Evolutionary conservation across 2,797 vertebrate genomes (phyloP).

Genomic region (Sebastes hubbsi): DNA sequence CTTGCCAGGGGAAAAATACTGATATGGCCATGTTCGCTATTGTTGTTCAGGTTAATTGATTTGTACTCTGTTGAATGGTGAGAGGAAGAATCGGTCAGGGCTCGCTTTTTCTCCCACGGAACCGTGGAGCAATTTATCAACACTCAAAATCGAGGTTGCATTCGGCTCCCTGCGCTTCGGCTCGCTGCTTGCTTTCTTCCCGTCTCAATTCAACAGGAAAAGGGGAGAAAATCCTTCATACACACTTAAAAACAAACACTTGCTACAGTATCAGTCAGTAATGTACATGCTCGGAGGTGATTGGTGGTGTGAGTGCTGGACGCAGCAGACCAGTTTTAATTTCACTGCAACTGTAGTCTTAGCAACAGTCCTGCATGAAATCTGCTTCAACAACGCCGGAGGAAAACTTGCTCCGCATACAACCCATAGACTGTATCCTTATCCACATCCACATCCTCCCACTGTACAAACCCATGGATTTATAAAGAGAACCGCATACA

Average conservation of each 20-base stretch:
- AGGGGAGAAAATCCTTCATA: neutral
- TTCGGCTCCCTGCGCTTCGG: neutral
- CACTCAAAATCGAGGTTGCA: slow-evolving; percentile 27
- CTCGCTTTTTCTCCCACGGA: neutral
- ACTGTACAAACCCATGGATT: too few relatives aligned
- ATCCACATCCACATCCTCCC: too few relatives aligned
- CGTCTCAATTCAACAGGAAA: neutral
- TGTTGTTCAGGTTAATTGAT: slow-evolving; percentile 49
- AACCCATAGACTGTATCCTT: neutral
- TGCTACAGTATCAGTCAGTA: neutral
- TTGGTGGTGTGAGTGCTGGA: neutral
- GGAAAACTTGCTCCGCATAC: neutral
- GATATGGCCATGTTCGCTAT: neutral
- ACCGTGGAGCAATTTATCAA: slow-evolving; percentile 2
- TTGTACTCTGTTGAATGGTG: slow-evolving; percentile 23
- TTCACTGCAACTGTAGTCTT: neutral
- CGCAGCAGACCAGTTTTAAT: neutral
- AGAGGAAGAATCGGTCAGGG: slow-evolving; percentile 1
- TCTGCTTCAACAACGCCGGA: neutral
- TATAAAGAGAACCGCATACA: too few relatives aligned
- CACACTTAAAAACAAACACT: neutral
- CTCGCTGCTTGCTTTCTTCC: neutral
- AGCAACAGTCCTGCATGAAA: slow-evolving; percentile 3
- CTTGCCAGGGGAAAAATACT: slow-evolving; percentile 25
- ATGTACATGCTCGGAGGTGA: slow-evolving; percentile 4